A percentile compares a stretch with the other conserved stretches of the same genome.
Conservation (phyloP, 2,888 invertebrate genomes). For the Limnephilus marmoratus region DNA sequence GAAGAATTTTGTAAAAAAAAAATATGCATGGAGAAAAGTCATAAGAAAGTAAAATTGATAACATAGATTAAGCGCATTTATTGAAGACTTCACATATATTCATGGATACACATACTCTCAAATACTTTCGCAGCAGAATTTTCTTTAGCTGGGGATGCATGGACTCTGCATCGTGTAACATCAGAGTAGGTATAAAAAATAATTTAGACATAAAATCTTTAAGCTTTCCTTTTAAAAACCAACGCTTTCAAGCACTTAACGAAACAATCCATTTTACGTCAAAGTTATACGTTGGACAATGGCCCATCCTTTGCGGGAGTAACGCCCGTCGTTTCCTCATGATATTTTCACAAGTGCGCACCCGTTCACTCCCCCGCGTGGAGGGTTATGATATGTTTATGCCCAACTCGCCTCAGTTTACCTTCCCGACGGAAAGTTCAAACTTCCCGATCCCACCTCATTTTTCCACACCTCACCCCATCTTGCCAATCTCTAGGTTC, state of each 20-base stretch:
- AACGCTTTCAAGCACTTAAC: neutral
- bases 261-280: neutral
- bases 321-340: neutral
- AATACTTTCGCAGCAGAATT: neutral
- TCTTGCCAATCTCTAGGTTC: neutral
- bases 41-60: too few species aligned
- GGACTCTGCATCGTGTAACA: neutral
- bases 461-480: neutral
- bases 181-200: neutral
- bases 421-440: neutral
- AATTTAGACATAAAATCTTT: neutral
- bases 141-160: neutral
- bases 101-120: neutral
- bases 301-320: neutral
- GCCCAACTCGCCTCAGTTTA: neutral
- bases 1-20: too few species aligned
- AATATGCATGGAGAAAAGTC: too few species aligned
- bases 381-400: neutral
- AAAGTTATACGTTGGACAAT: neutral
- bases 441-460: neutral
- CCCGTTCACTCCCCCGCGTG: neutral
- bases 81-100: neutral
- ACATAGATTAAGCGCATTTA: too few species aligned
- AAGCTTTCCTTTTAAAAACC: neutral
- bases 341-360: conserved; percentile 15